Conservation (phyloP, 2,113 vertebrate genomes). For the Trematomus loennbergii region DNA sequence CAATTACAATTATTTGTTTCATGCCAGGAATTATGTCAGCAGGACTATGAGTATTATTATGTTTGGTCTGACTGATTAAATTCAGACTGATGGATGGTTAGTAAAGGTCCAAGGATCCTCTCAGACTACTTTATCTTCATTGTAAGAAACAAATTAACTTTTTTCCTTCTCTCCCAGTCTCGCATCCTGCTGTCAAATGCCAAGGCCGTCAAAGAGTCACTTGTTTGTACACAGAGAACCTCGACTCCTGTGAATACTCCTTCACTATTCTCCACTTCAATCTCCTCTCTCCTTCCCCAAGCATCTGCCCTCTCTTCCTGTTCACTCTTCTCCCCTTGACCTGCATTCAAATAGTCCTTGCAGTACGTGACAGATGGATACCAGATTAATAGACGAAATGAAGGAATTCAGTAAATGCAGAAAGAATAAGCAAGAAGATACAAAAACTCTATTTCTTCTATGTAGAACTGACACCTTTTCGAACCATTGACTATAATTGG, state of each 20-base stretch:
- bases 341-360: not conserved
- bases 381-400: not conserved
- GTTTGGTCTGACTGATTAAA: constrained; percentile 7
- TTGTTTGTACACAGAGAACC: constrained; percentile 43
- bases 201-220: constrained; percentile 54
- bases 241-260: constrained; percentile 37
- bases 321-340: constrained; percentile 4
- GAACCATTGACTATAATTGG: not conserved
- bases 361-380: not conserved
- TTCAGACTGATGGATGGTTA: constrained; percentile 13
- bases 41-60: not conserved
- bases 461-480: not conserved
- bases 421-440: not conserved
- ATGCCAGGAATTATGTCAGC: too few relatives aligned
- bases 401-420: not conserved
- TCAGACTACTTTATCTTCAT: constrained; percentile 20
- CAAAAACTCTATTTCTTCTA: not conserved
- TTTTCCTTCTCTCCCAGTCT: not conserved
- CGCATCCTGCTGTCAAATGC: constrained; percentile 56
- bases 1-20: not conserved
- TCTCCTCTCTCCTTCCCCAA: not conserved
- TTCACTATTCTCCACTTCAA: constrained; percentile 15
- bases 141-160: constrained; percentile 46
- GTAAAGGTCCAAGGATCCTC: constrained; percentile 1
- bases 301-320: not conserved